Percentiles rank a stretch among this genome's conserved stretches.
Conservation (phyloP, 2,797 vertebrate genomes). For the Sebastes vulpes region DNA sequence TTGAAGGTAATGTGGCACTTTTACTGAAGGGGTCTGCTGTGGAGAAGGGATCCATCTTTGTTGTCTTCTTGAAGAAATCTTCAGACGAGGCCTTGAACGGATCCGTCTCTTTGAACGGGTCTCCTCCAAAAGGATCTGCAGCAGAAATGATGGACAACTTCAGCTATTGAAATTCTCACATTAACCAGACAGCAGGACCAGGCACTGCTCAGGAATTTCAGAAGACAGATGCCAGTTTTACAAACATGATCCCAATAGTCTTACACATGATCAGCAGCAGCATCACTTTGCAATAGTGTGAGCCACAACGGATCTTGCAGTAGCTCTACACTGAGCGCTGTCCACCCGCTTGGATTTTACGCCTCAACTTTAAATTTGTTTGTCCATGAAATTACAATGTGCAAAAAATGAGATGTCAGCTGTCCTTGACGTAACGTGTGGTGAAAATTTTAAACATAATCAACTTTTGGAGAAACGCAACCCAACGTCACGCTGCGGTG, state of each 20-base stretch:
- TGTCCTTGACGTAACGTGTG: neutral
- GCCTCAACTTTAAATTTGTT: neutral
- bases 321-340: neutral
- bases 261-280: too few species aligned
- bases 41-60: slow-evolving; percentile 92
- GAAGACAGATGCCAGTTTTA: neutral
- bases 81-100: slow-evolving; percentile 88
- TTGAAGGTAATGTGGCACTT: slow-evolving; percentile 89
- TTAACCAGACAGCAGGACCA: neutral
- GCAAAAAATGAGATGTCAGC: neutral
- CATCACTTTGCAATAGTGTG: neutral
- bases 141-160: neutral
- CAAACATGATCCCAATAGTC: neutral
- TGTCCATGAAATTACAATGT: neutral
- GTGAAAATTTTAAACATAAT: neutral
- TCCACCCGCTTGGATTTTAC: neutral
- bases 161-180: neutral
- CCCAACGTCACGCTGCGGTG: neutral
- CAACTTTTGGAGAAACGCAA: too few species aligned
- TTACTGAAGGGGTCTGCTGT: slow-evolving; percentile 92
- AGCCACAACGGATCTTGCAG: neutral
- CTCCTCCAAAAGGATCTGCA: slow-evolving; percentile 91
- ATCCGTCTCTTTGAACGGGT: slow-evolving; percentile 88
- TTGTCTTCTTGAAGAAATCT: slow-evolving; percentile 95
- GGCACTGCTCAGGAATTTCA: neutral